Base-by-base conservation (phyloP, 2,888 invertebrate species). In the Sericinus montela region DNA sequence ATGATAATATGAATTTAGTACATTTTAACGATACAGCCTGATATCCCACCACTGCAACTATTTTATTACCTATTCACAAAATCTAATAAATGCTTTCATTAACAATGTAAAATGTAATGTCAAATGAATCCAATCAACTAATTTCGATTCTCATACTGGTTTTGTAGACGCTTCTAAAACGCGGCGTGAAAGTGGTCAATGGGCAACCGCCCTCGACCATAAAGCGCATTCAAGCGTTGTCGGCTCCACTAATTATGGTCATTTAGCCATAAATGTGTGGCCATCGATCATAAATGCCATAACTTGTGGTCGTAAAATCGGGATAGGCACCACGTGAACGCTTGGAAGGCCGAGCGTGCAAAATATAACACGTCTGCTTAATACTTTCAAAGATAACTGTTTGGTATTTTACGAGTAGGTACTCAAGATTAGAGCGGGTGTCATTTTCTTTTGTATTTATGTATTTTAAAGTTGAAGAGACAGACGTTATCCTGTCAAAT, bases 281-380 rank as follows among this genome's bases (percentile, higher is more conserved):
- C 73, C 80, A 81, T 83, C 72, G 72, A 80, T 83, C 83, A 82
- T 85, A 85, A 85, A 83, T 63, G 59, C 70, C 73, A 78, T 80
- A 80, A 81, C 79, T 76, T 53, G 64, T 59, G 67, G 67, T 69
- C 72, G 67, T 81, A 83, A 83, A 69, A 56, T 53, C 49, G 54
- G 60, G 55, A 51, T 55, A 59, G 53, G 57, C 11, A 60, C 57
- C 53, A 56, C 55, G 52, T 45, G 58, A 57, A 57, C 53, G 62
- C 59, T 55, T 55, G 59, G 23, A 25, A n/a, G 59, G 55, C 58
- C 48, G 55, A 60, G 52, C 62, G 70, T 72, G 78, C 77, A 72
- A 77, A 77, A 62, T 62, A 53, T 60, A 55, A 53, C 58, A 60
- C 58, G 55, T 76, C 62, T 57, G 52, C 47, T n/a, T 41, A 49